Evolutionary conservation across 2,797 vertebrate species (phyloP), one percentile per base, ranked within the genome.

Genomic region (Yasuhikotakia modesta): DNA sequence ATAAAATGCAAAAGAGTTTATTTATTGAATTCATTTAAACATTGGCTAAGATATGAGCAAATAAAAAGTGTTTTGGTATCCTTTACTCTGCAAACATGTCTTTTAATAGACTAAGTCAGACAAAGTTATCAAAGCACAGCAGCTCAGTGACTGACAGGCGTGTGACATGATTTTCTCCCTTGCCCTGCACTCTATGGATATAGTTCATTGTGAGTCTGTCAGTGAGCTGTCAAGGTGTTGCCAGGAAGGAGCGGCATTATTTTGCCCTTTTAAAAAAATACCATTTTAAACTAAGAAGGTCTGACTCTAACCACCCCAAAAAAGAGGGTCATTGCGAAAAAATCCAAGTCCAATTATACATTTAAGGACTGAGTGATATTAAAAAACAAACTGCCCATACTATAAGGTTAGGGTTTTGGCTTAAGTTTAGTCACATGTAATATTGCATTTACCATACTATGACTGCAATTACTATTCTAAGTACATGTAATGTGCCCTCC

Each of bases 21-120:
- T 94, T 95, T 95, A 95, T 97, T 95, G 94, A 96, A 95, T 95
- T 95, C 95, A 95, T 95, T 97, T 96, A 96, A 97, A 96, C 95
- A 96, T 84, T 94, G 94, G 82, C 94, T 95, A 98, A 96, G 95
- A 94, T 96, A 95, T 93, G 94, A 96, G 95, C 95, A 98, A 99
- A 98, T 96, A 97, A 92, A 94, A 94, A 91, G 95, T 96, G 96
- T 95, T 96, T 95, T 94, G 94, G 94, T 95, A 97, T 96, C 96
- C 95, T 95, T 95, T 95, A 93, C 94, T 97, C 95, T 89, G 95
- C 95, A 97, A 98, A 97, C 94, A 97, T 79, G 82, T 86, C 92
- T 89, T 91, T 93, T 82, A 91, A 93, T 93, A 91, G 91, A 91
- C 93, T 91, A 88, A 92, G 80, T 83, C 92, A 92, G 91, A 94